phyloP scores from a whole-genome alignment of 2,113 vertebrate species.

The Salminus brasiliensis region DNA sequence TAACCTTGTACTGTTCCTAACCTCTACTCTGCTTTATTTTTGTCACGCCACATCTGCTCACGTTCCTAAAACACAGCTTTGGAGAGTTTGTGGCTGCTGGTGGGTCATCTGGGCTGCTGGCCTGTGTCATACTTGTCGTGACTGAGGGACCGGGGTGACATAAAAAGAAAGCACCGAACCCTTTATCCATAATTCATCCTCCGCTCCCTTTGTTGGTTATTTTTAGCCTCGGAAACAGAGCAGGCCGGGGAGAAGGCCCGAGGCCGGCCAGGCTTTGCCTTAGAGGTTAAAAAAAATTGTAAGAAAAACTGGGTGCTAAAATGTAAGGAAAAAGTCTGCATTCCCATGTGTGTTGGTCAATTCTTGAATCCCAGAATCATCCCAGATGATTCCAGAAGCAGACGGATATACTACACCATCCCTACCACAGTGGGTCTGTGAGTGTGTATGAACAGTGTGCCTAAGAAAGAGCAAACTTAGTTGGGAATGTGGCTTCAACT shows the following conservation, averaged over 20 bases:
- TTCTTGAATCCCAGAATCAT: not conserved
- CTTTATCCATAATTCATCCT: conserved; percentile 37
- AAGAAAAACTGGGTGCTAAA: not conserved
- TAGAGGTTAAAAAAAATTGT: not conserved
- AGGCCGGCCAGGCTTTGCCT: not conserved
- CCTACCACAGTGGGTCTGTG: not conserved
- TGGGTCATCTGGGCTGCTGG: not conserved
- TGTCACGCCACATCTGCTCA: not conserved
- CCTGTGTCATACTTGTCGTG: conserved; percentile 26
- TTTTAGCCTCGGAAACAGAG: conserved; percentile 35
- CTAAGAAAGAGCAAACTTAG: not conserved
- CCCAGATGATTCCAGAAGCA: not conserved
- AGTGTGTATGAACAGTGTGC: not conserved
- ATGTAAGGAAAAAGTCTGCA: not conserved
- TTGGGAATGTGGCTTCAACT: not conserved
- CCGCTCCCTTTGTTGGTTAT: conserved; percentile 36
- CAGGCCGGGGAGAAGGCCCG: not conserved
- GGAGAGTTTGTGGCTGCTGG: not conserved
- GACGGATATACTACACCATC: too few relatives aligned
- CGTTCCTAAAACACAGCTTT: not conserved
- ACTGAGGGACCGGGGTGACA: conserved; percentile 17
- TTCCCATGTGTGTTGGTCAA: not conserved
- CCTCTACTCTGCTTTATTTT: not conserved
- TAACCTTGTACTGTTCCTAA: not conserved
- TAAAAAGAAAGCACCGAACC: conserved; percentile 20